phyloP scores from a whole-genome alignment of 2,888 invertebrate species.

The Diplolepis rosae region DNA sequence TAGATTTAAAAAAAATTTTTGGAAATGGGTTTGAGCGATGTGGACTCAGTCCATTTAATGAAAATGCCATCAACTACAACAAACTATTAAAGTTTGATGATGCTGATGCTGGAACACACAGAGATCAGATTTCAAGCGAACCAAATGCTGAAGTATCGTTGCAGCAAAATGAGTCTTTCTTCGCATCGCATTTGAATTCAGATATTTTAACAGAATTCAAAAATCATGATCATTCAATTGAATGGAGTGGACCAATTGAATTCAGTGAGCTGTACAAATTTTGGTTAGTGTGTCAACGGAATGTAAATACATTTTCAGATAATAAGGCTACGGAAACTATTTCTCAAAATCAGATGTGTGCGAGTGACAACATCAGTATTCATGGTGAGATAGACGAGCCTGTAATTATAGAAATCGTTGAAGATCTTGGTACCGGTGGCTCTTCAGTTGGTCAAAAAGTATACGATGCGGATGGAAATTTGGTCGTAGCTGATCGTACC shows the following conservation, averaged over 20 bases:
- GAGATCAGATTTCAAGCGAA: not conserved
- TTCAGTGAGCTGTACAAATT: not conserved
- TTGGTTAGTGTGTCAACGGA: not conserved
- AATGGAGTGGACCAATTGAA: not conserved
- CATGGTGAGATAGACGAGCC: not conserved
- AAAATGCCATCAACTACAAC: not conserved
- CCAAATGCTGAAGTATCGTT: not conserved
- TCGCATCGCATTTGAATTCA: not conserved
- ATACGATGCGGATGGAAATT: not conserved
- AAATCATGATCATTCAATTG: not conserved
- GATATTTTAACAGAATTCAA: not conserved
- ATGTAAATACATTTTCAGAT: not conserved
- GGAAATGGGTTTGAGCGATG: not conserved
- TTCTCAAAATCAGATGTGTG: not conserved
- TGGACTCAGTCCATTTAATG: not conserved
- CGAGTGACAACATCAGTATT: not conserved
- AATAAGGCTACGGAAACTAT: not conserved
- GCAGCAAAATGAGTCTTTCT: not conserved
- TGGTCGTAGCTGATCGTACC: not conserved
- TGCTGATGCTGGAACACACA: not conserved
- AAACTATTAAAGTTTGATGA: not conserved
- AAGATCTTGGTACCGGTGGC: not conserved
- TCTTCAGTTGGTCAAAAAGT: not conserved
- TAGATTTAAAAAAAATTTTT: not conserved
- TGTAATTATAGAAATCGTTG: not conserved